A percentile compares a stretch with the other conserved stretches of the same genome.
phyloP scores from a whole-genome alignment of 2,888 invertebrate species.

The Parnassius smintheus region DNA sequence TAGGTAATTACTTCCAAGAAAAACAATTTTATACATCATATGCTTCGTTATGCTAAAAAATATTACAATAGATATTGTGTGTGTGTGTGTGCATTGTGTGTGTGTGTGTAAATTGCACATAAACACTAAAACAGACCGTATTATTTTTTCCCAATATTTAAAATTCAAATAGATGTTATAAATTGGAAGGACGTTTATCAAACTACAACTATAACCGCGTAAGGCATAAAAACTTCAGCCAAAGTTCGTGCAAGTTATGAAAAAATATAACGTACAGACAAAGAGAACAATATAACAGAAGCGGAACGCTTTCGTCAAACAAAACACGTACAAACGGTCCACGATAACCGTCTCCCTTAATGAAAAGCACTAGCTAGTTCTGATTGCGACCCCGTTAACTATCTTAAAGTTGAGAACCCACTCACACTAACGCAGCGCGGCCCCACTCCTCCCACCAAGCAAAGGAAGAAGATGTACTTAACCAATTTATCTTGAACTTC shows the following conservation, averaged over 20 bases:
- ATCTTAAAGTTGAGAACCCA: constrained; percentile 72
- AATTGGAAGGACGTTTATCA: too few relatives aligned
- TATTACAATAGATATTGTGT: too few relatives aligned
- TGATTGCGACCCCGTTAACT: constrained; percentile 78
- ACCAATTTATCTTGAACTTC: constrained; percentile 44
- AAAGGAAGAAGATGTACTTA: constrained; percentile 58
- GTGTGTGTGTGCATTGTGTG: too few relatives aligned
- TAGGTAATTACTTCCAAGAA: too few relatives aligned
- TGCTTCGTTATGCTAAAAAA: too few relatives aligned
- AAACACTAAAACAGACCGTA: too few relatives aligned
- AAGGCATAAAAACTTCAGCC: not conserved
- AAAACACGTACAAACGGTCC: constrained; percentile 57
- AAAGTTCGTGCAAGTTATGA: constrained; percentile 12
- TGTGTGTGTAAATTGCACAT: too few relatives aligned
- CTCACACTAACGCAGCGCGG: constrained; percentile 51
- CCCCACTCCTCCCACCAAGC: constrained; percentile 55
- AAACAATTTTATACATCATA: too few relatives aligned
- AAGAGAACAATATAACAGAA: constrained; percentile 51
- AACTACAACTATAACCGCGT: not conserved
- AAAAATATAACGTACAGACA: constrained; percentile 23
- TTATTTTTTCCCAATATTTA: too few relatives aligned
- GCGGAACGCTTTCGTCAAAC: constrained; percentile 55
- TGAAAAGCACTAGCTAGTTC: constrained; percentile 71
- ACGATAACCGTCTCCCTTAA: constrained; percentile 74
- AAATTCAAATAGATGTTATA: not conserved